Percentiles rank a stretch among this genome's conserved stretches.
Evolutionary conservation across 2,888 invertebrate species (phyloP).

Genomic region (Steinernema carpocapsae): DNA sequence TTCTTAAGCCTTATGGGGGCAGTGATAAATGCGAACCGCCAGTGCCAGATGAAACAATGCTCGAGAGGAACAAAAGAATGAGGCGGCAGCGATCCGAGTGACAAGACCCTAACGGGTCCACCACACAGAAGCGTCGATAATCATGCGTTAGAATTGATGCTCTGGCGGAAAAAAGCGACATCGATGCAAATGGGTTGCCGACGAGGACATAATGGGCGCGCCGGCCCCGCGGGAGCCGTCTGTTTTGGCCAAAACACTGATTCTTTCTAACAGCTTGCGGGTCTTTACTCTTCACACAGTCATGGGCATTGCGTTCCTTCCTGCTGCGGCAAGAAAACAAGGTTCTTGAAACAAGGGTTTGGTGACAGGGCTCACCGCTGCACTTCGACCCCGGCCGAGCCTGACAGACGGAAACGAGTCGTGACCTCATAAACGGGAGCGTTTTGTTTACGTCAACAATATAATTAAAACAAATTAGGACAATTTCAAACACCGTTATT

Average conservation of each 20-base stretch:
- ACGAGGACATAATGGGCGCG: slow-evolving; percentile 33
- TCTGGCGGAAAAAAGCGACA: slow-evolving; percentile 33
- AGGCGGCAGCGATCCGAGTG: background rate
- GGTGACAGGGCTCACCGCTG: too few relatives aligned
- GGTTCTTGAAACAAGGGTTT: too few relatives aligned
- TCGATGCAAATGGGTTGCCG: slow-evolving; percentile 33
- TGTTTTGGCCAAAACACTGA: slow-evolving; percentile 35
- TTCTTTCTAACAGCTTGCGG: slow-evolving; percentile 36
- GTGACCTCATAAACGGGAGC: too few relatives aligned
- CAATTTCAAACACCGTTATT: slow-evolving; percentile 12
- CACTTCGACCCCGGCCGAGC: too few relatives aligned
- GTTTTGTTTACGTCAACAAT: background rate
- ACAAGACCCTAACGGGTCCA: slow-evolving; percentile 22
- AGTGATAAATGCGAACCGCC: slow-evolving; percentile 32
- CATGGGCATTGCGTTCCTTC: too few relatives aligned
- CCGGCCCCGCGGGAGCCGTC: slow-evolving; percentile 34
- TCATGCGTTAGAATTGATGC: slow-evolving; percentile 35
- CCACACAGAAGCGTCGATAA: slow-evolving; percentile 18
- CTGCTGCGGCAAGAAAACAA: too few relatives aligned
- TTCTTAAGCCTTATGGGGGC: slow-evolving; percentile 7
- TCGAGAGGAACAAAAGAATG: background rate
- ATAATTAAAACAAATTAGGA: background rate
- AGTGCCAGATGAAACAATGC: slow-evolving; percentile 27
- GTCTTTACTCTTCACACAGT: too few relatives aligned
- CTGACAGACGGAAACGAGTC: too few relatives aligned